A percentile compares a stretch with the other conserved stretches of the same genome.
Evolutionary conservation across 2,113 vertebrate species (phyloP).

Genomic region (Chrysochloris asiatica): DNA sequence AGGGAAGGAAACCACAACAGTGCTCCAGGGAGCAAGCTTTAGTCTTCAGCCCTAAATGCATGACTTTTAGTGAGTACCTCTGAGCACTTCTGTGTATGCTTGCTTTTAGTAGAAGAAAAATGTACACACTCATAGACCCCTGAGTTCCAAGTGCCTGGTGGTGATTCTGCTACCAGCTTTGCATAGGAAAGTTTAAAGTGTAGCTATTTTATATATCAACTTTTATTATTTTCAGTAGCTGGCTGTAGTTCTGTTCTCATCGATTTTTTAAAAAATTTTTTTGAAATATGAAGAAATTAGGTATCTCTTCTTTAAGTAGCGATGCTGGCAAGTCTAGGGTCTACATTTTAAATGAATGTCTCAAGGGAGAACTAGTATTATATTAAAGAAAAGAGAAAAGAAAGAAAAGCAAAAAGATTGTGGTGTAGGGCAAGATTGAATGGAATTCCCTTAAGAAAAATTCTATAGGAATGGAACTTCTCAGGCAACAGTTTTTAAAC

Average conservation of each 20-base stretch:
- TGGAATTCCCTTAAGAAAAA: not conserved
- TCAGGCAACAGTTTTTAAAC: conserved; percentile 48
- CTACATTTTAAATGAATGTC: conserved; percentile 38
- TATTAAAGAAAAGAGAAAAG: not conserved
- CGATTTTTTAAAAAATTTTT: not conserved
- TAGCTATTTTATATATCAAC: not conserved
- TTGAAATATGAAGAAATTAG: conserved; percentile 29
- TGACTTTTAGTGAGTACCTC: not conserved
- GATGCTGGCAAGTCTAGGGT: conserved; percentile 1
- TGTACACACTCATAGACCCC: not conserved
- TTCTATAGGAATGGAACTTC: not conserved
- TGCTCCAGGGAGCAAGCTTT: not conserved
- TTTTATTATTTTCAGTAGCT: conserved; percentile 23
- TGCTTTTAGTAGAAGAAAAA: conserved; percentile 53
- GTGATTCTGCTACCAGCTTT: not conserved
- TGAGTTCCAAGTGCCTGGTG: not conserved
- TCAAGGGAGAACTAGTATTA: not conserved
- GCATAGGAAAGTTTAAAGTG: conserved; percentile 44
- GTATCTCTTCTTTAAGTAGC: conserved; percentile 35
- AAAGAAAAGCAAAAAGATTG: not conserved
- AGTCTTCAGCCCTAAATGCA: not conserved
- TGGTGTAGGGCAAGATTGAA: not conserved
- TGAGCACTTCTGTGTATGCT: not conserved
- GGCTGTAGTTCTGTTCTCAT: not conserved
- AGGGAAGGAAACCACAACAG: conserved; percentile 28